Base-by-base conservation (phyloP, 2,888 invertebrate genomes). In the Eupsilia transversa region DNA sequence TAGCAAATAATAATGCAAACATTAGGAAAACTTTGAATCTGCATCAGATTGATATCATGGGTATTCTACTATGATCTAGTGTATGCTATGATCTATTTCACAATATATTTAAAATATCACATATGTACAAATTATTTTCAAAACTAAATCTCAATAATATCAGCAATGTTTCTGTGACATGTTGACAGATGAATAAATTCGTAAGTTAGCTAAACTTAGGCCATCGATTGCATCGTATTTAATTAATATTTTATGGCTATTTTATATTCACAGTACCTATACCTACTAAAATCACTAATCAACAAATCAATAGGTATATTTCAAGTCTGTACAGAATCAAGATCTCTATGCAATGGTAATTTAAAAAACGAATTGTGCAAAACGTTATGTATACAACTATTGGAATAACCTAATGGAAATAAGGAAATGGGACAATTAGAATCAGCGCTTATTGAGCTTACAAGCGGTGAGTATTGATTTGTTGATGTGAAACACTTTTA, bases 61-160 rank as follows among this genome's bases (percentile, higher is more conserved):
- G 91, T 91, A 92, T 89, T 88, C 93, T 93, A 94, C 92, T 91
- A 92, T 93, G 93, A 92, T 92, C 94, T 93, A 93, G 90, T 90
- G 85, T 86, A 80, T 85, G 87, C 88, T 87, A 88, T 92, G 91
- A 92, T 93, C 93, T 95, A 95, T 93, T 93, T 91, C 93, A 94
- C 92, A 93, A 93, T 95, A 95, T 94, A 94, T 95, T 94, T 95
- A 95, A 95, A 95, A 96, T 96, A 96, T 96, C 96, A 96, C 96
- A 96, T 96, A 96, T 96, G 95, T 96, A 96, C 96, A 96, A 90
- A 94, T 93, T 93, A 94, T 93, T 92, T 91, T 91, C 92, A 90
- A 92, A 90, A 93, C 94, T 90, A 90, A 90, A 94, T 92, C 90
- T 93, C 91, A 89, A 91, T 93, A 94, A 94, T 94, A 95, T 95